These are phyloP conservation scores for Sigmodon hispidus DNA, from an alignment of 2,113 vertebrate genomes.

Conservation along the genomic window DNA sequence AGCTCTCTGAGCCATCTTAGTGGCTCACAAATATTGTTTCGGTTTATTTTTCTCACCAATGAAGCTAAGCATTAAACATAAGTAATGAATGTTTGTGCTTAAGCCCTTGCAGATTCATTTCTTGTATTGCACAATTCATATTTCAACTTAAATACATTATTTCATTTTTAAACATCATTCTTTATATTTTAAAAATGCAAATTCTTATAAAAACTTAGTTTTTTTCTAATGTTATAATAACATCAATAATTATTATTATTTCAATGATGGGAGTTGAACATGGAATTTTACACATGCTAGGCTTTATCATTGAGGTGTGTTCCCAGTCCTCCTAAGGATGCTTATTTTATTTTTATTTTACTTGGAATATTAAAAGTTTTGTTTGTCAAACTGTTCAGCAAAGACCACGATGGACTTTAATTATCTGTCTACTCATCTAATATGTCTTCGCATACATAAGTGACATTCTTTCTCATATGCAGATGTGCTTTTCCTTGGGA, in stretches of 20 bases:
- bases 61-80: neutral
- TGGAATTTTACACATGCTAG: neutral
- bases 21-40: neutral
- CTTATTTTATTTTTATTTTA: slow-evolving; percentile 26
- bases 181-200: neutral
- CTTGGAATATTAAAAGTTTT: neutral
- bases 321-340: neutral
- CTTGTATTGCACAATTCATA: neutral
- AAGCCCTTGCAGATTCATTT: neutral
- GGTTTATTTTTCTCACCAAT: slow-evolving; percentile 3
- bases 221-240: neutral
- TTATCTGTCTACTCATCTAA: neutral
- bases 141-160: neutral
- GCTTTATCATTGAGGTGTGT: neutral
- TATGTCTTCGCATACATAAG: neutral
- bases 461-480: neutral
- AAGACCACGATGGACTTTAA: neutral
- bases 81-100: neutral
- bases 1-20: neutral
- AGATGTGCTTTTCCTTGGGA: neutral
- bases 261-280: neutral
- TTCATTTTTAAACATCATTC: neutral
- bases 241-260: neutral
- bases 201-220: too few species aligned
- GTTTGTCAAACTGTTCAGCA: neutral